These are phyloP conservation scores for Radopholus similis DNA, from an alignment of 1,140 invertebrate species.

Conservation along the genomic window DNA sequence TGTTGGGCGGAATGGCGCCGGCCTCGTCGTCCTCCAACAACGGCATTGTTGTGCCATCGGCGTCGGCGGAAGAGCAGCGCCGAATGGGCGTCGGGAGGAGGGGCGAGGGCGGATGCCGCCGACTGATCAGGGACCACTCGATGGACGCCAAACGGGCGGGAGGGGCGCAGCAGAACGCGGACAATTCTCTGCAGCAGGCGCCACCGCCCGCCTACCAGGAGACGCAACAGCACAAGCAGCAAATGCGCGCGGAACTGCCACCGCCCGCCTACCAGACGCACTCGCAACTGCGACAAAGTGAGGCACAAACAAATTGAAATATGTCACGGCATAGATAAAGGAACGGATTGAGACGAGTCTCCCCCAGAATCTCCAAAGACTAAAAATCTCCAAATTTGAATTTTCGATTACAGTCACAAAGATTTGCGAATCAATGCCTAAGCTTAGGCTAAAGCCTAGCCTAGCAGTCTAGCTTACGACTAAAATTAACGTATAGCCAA, in stretches of 20 bases:
- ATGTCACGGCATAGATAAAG: too few species aligned
- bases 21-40: too few species aligned
- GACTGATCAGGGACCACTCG: conserved; percentile 9
- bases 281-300: conserved; percentile 14
- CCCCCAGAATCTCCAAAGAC: too few species aligned
- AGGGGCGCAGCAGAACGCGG: not conserved
- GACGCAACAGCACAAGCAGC: not conserved
- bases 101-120: conserved; percentile 13
- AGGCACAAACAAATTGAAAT: not conserved
- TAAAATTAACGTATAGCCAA: too few species aligned
- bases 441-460: too few species aligned
- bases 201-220: conserved; percentile 10
- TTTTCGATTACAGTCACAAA: too few species aligned
- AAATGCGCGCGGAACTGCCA: not conserved
- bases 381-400: too few species aligned
- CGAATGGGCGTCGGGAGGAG: not conserved
- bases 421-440: too few species aligned
- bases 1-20: too few species aligned
- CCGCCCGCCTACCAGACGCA: conserved; percentile 4
- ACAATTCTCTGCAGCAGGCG: too few species aligned
- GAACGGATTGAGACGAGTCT: too few species aligned
- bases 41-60: not conserved
- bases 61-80: not conserved
- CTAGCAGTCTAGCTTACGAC: too few species aligned
- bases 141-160: not conserved